Evolutionary conservation across 2,888 invertebrate species (phyloP), one percentile per base, ranked within the genome.

Genomic region (Priocnemis perturbator): DNA sequence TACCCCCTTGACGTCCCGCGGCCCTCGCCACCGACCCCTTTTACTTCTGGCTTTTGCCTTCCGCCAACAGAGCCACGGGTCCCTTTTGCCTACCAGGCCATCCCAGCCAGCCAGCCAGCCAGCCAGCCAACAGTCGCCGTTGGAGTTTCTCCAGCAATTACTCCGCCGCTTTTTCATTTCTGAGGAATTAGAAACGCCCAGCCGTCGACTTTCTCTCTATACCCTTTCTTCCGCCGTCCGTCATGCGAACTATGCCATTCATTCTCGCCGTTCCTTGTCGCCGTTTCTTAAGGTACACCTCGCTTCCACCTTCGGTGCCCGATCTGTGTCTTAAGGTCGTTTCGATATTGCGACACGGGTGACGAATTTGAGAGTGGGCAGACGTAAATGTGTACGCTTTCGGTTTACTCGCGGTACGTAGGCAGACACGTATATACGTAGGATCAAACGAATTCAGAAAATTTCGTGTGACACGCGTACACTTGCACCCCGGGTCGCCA

Each of bases 71-170:
- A 20, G 60, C 72, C 60, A 53, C n/a, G 64, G 67, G 58, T 73
- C 66, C 71, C 53, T 64, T 69, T 69, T 71, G 64, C 62, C 66
- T 62, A 66, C 60, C 47, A 37, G 37, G 30, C 63, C 47, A 45
- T 58, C 52, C 63, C 59, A 67, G 60, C 58, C 62, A 71, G 65
- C 63, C 59, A 67, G 60, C 58, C 62, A 71, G 65, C 59, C 69
- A 61, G 45, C 56, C 26, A 53, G 45, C 73, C 62, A 58, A 73
- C 73, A 62, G 21, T 64, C 60, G 45, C 59, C 48, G 64, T 66
- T 62, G 74, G 74, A 74, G 67, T 83, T 86, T 85, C 86, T 83
- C 83, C 83, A 79, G 82, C 86, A 85, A 86, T 87, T 87, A 86
- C 82, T 82, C 77, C 73, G 67, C 73, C 78, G 77, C 75, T 83